phyloP scores from a whole-genome alignment of 1,140 invertebrate genomes.

The Uloborus diversus region DNA sequence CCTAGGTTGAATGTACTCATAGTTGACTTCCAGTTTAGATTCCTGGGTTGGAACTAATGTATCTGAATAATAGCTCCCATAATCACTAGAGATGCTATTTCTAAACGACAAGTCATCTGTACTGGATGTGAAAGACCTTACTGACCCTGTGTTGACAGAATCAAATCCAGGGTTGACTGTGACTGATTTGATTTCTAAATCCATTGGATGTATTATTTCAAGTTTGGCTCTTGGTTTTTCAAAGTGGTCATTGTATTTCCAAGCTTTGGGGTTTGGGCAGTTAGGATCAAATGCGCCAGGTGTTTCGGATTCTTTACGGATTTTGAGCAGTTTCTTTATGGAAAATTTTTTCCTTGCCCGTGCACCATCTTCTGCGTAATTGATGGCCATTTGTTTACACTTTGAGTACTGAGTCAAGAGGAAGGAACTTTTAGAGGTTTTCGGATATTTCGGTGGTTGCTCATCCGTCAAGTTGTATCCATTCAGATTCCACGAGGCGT shows the following conservation, averaged over 20 bases:
- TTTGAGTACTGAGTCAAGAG: conserved; percentile 46
- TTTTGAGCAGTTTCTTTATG: conserved; percentile 47
- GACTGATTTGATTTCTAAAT: conserved; percentile 47
- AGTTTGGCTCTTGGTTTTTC: conserved; percentile 45
- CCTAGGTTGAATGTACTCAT: conserved; percentile 20
- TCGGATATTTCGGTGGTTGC: conserved; percentile 15
- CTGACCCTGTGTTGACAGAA: conserved; percentile 10
- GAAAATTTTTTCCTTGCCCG: conserved; percentile 45
- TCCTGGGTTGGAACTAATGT: conserved; percentile 31
- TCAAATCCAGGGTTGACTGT: conserved; percentile 53
- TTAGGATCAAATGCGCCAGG: conserved; percentile 20
- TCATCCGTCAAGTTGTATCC: conserved; percentile 32
- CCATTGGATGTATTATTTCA: conserved; percentile 54
- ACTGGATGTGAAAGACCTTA: conserved; percentile 36
- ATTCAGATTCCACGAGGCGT: conserved; percentile 46
- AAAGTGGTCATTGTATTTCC: conserved; percentile 49
- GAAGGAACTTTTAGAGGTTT: conserved; percentile 45
- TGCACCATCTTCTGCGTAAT: conserved; percentile 37
- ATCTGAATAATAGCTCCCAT: conserved; percentile 52
- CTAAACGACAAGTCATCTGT: conserved; percentile 27
- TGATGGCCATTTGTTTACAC: conserved; percentile 50
- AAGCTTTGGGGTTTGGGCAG: conserved; percentile 47
- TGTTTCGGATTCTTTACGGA: conserved; percentile 21
- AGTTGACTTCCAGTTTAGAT: conserved; percentile 31
- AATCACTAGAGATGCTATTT: conserved; percentile 48